phyloP scores from a whole-genome alignment of 2,113 vertebrate genomes.

The Ctenomys sociabilis region DNA sequence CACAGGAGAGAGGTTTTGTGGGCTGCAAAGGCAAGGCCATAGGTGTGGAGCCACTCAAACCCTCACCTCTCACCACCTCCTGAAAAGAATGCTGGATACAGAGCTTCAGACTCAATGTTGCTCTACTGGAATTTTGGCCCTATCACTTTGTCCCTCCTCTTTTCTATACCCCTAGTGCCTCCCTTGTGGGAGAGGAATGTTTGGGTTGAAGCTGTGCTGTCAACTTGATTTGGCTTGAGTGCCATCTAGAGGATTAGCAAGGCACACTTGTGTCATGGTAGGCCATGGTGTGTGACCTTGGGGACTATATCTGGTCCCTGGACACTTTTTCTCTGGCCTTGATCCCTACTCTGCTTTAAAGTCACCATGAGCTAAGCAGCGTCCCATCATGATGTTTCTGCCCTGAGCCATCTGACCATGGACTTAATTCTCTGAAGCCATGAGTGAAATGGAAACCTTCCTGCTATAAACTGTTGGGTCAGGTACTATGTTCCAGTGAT shows the following conservation, averaged over 20 bases:
- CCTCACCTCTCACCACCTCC: neutral
- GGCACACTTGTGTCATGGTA: neutral
- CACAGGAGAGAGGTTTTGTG: neutral
- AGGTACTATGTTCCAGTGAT: neutral
- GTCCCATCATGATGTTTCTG: neutral
- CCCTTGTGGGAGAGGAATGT: neutral
- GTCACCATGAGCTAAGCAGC: neutral
- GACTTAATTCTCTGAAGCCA: neutral
- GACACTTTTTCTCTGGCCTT: neutral
- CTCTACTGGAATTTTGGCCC: neutral
- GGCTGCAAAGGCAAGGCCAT: neutral
- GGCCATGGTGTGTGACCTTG: neutral
- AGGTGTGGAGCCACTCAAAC: neutral
- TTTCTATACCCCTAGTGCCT: neutral
- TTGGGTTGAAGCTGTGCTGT: neutral
- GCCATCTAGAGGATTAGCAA: neutral
- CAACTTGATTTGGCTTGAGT: neutral
- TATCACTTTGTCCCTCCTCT: neutral
- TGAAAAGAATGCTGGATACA: neutral
- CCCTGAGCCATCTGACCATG: neutral
- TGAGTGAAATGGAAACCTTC: neutral
- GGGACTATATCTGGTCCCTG: neutral
- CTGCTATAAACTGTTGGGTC: neutral
- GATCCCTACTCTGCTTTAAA: neutral
- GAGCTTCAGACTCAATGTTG: neutral